These are phyloP conservation scores for rat (Rattus norvegicus) DNA, from an alignment of 2,113 vertebrate species.

Conservation along the genomic window GRCr8 NC_086039.1:30170501-30171000, in stretches of 20 bases:
- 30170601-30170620: constrained; percentile 24
- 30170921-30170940: neutral
- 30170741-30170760: constrained; percentile 53
- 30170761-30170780: constrained; percentile 49
- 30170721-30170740: constrained; percentile 37
- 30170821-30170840: neutral
- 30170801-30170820: constrained; percentile 14
- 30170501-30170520: constrained; percentile 41
- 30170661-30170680: constrained; percentile 64
- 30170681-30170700: constrained; percentile 54
- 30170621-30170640: constrained; percentile 47
- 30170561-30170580: constrained; percentile 32
- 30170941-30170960: neutral
- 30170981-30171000: neutral
- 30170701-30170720: constrained; percentile 25
- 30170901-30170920: neutral
- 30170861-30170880: constrained; percentile 1
- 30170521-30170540: constrained; percentile 35
- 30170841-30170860: neutral
- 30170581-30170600: constrained; percentile 25
- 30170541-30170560: constrained; percentile 40
- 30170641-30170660: constrained; percentile 58
- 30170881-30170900: too few relatives aligned
- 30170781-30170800: constrained; percentile 45
- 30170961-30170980: neutral